Evolutionary conservation across 2,797 vertebrate species (phyloP), one percentile per base, ranked within the genome.

Genomic region (Eremophila alpestris): DNA sequence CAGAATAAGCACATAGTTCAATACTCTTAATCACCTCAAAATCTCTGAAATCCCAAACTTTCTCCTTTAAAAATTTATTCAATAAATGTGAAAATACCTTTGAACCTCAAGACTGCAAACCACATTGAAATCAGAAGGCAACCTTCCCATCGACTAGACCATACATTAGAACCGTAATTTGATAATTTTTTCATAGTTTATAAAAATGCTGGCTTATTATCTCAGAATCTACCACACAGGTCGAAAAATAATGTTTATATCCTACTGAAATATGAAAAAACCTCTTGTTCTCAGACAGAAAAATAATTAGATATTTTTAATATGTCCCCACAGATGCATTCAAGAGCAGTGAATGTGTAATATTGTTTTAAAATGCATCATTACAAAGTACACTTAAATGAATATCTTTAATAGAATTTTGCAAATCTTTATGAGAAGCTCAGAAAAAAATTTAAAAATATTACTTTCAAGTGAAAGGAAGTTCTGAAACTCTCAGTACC

Each of bases 11-110:
- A 52, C 2, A 22, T 13, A 36, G 36, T 51, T 59, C 41, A 77
- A 30, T 74, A 45, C 17, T 40, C 20, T 46, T 26, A 75, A 75
- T 84, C 18, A 60, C 12, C 7, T 40, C 16, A 74, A 77, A 83
- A 3, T 45, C 5, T 52, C 34, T 73, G 29, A 69, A 69, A 55
- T 48, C 0, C 0, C 43, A 76, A 52, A 17, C 7, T 5, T 60
- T 63, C 68, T 64, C 14, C 8, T 60, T 73, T 15, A 56, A 56
- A 67, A 60, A 20, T 8, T 6, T 52, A 70, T 59, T 46, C 14
- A 49, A 2, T 67, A 29, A 43, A n/a, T 52, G 6, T 45, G 13
- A 24, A 58, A 58, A 87, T 30, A 43, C 9, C 13, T 74, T 69
- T 41, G 32, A 90, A 82, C 38, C 29, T 60, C 18, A 46, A 30